Evolutionary conservation across 1,140 invertebrate species (phyloP), one percentile per base, ranked within the genome.

Genomic region (Leptopilina boulardi): DNA sequence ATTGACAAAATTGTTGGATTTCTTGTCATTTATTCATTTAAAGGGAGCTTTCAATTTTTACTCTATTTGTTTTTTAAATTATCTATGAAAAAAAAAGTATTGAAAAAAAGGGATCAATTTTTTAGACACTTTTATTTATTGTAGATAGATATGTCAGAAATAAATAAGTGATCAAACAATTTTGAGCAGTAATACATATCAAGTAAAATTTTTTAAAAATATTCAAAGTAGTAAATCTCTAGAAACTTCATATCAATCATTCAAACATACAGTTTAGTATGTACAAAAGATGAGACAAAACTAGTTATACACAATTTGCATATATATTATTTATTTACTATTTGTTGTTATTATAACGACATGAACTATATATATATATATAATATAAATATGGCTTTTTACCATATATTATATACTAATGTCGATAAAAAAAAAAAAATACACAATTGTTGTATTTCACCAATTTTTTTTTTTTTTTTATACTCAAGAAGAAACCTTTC

Each of bases 171-270:
- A 38, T 44, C 15, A 15, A n/a, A 15, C 15, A 15, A 44, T n/a
- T 44, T 44, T 44, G 42, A 1, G 3, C 42, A 44, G 42, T 44
- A 44, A 44, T 44, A n/a, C 42, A 51, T 51, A 51, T 51, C 15
- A 18, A 51, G 47, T 38, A 0, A 51, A 51, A n/a, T 18, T 8
- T 83, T 74, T 47, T 78, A 80, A 78, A 76, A 80, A 79, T 70
- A 73, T 80, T 71, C 42, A 73, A 42, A 76, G 34, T 51, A 51
- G 47, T n/a, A 51, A 51, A 51, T 18, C 74, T 78, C 80, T 87
- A 87, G 83, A 81, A 84, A 85, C 81, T 82, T 88, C 89, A 90
- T 90, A 90, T 90, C 89, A 90, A 87, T 83, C 84, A 86, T 86
- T 83, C 83, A 89, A n/a, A 90, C 88, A 51, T 23, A 30, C 26